Percentiles rank a stretch among this genome's conserved stretches.
Conservation (phyloP, 2,797 vertebrate species). For the Novumbra hubbsi region DNA sequence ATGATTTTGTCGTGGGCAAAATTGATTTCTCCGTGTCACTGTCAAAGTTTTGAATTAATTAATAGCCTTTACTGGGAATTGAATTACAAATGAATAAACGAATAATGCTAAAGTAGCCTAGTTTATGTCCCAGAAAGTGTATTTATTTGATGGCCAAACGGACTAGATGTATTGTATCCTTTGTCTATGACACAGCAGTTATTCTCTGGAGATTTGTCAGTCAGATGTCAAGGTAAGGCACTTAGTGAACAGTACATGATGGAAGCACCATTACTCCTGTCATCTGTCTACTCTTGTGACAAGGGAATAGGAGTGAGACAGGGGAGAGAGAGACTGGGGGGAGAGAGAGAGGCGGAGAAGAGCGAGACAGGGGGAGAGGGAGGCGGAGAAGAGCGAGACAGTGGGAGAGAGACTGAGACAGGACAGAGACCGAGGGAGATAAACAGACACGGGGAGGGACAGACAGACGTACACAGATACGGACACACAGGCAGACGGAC, state of each 20-base stretch:
- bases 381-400: neutral
- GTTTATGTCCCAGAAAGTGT: conserved; percentile 37
- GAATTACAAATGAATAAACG: conserved; percentile 16
- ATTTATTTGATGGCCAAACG: conserved; percentile 48
- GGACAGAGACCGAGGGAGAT: too few species aligned
- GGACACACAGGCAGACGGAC: too few species aligned
- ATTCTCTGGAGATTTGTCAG: conserved; percentile 20
- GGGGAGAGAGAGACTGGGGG: neutral
- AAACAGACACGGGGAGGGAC: too few species aligned
- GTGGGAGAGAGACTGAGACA: too few species aligned
- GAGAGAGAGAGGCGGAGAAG: too few species aligned
- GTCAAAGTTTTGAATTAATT: conserved; percentile 35
- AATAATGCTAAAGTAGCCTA: conserved; percentile 44
- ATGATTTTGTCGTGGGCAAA: conserved; percentile 38
- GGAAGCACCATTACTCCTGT: neutral
- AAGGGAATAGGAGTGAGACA: neutral
- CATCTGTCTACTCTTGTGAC: neutral
- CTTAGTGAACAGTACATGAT: neutral
- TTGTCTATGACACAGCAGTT: conserved; percentile 32
- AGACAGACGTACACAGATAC: too few species aligned
- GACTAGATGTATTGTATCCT: conserved; percentile 29
- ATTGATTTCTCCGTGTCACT: conserved; percentile 42
- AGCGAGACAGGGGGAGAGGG: neutral
- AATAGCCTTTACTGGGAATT: conserved; percentile 21
- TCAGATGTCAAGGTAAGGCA: conserved; percentile 27